phyloP scores from a whole-genome alignment of 2,888 invertebrate species.

The Parapristionchus giblindavisi region DNA sequence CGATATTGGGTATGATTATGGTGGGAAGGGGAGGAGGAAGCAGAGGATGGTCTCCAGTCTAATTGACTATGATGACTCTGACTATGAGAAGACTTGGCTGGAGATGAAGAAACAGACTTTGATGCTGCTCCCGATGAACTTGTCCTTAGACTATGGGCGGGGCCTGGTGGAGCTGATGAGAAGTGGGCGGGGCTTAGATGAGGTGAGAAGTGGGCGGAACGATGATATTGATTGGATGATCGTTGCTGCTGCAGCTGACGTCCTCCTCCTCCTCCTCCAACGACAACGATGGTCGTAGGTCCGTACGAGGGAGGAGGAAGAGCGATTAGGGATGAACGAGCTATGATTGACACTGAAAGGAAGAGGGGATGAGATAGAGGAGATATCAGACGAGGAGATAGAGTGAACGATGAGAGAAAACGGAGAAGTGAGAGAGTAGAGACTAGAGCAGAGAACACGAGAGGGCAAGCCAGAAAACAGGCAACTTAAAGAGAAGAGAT shows the following conservation, averaged over 20 bases:
- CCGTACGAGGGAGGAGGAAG: slow-evolving; percentile 28
- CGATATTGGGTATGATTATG: not conserved
- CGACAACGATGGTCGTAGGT: slow-evolving; percentile 33
- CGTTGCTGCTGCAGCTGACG: too few relatives aligned
- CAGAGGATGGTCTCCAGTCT: slow-evolving; percentile 28
- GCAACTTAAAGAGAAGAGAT: too few relatives aligned
- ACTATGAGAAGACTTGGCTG: too few relatives aligned
- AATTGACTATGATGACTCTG: too few relatives aligned
- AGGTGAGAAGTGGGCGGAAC: slow-evolving; percentile 11
- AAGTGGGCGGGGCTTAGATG: slow-evolving; percentile 28
- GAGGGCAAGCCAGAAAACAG: too few relatives aligned
- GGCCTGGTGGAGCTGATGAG: not conserved
- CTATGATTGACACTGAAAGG: slow-evolving; percentile 29
- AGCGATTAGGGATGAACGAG: slow-evolving; percentile 16
- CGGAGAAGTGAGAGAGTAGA: too few relatives aligned
- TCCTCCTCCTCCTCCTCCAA: slow-evolving; percentile 10
- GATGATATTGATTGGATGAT: too few relatives aligned
- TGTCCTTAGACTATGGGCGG: not conserved
- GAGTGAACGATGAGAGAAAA: too few relatives aligned
- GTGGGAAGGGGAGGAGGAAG: slow-evolving; percentile 10
- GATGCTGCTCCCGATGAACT: not conserved
- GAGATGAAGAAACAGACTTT: slow-evolving; percentile 6
- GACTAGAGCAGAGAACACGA: slow-evolving; percentile 4
- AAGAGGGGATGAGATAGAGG: not conserved
- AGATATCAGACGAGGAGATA: too few relatives aligned